These are phyloP conservation scores for Tetrapedia diversipes DNA, from an alignment of 2,888 invertebrate species.

Conservation along the genomic window DNA sequence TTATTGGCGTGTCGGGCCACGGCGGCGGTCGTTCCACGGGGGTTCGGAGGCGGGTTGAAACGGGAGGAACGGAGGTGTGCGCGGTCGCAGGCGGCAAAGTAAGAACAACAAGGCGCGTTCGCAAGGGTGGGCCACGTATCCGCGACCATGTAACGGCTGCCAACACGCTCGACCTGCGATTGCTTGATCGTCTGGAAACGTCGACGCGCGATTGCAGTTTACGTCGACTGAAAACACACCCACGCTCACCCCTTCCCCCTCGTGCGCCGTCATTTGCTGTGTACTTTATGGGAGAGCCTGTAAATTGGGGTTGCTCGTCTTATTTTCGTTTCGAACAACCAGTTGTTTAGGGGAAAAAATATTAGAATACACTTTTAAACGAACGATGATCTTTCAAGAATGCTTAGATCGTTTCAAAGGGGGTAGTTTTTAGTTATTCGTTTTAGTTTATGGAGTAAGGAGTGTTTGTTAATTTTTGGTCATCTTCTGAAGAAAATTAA, in stretches of 20 bases:
- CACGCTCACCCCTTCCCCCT: neutral
- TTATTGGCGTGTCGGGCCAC: slow-evolving; percentile 68
- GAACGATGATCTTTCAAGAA: too few relatives aligned
- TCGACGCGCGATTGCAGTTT: slow-evolving; percentile 57
- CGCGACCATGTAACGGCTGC: neutral
- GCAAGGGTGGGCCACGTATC: slow-evolving; percentile 26
- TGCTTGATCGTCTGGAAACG: slow-evolving; percentile 70
- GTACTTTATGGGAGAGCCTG: slow-evolving; percentile 21
- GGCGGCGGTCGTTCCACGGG: slow-evolving; percentile 26
- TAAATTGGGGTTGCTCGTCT: slow-evolving; percentile 35
- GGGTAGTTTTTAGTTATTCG: too few relatives aligned
- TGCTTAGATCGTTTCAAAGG: too few relatives aligned
- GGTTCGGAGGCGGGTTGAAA: neutral
- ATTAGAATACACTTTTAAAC: too few relatives aligned
- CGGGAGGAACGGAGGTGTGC: slow-evolving; percentile 6
- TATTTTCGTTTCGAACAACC: slow-evolving; percentile 12
- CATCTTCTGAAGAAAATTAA: too few relatives aligned
- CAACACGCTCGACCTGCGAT: slow-evolving; percentile 66
- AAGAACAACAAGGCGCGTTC: slow-evolving; percentile 66
- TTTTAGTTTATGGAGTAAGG: too few relatives aligned
- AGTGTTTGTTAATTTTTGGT: too few relatives aligned
- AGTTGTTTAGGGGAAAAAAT: too few relatives aligned
- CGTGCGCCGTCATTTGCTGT: neutral
- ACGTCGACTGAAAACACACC: slow-evolving; percentile 35
- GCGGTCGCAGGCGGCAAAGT: slow-evolving; percentile 61